A percentile compares a stretch with the other conserved stretches of the same genome.
phyloP scores from a whole-genome alignment of 2,113 vertebrate genomes.

The Thunnus maccoyii region DNA sequence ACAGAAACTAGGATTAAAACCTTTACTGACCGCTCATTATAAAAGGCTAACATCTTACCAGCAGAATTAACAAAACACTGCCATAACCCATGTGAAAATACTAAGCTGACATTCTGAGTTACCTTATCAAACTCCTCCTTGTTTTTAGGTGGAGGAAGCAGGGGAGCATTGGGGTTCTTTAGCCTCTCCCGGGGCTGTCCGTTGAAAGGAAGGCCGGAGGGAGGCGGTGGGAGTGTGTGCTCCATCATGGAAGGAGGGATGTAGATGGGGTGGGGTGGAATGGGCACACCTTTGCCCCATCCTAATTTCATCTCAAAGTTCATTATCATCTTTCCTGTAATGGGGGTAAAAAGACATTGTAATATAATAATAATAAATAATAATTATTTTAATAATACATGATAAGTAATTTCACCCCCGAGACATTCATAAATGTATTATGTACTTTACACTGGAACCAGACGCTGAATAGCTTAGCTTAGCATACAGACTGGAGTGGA shows the following conservation, averaged over 20 bases:
- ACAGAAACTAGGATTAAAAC: slow-evolving; percentile 40
- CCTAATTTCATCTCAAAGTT: slow-evolving; percentile 99
- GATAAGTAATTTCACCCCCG: too few relatives aligned
- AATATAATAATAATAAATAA: too few relatives aligned
- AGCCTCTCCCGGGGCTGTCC: slow-evolving; percentile 97
- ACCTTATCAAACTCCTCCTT: slow-evolving; percentile 99
- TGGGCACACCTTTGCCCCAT: slow-evolving; percentile 99
- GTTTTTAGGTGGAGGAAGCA: slow-evolving; percentile 97
- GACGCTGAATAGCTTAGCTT: too few relatives aligned
- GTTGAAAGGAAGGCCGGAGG: slow-evolving; percentile 98
- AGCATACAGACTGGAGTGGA: too few relatives aligned
- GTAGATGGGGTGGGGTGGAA: slow-evolving; percentile 99
- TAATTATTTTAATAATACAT: too few relatives aligned
- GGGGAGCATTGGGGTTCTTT: slow-evolving; percentile 95
- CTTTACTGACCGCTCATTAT: slow-evolving; percentile 47
- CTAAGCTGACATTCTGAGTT: slow-evolving; percentile 84
- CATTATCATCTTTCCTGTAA: slow-evolving; percentile 98
- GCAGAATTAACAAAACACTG: slow-evolving; percentile 61
- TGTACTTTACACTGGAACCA: too few relatives aligned
- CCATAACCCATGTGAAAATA: slow-evolving; percentile 57
- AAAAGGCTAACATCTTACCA: slow-evolving; percentile 71
- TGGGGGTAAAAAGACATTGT: neutral
- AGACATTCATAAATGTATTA: too few relatives aligned
- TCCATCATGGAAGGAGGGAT: slow-evolving; percentile 99
- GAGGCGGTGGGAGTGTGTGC: slow-evolving; percentile 97